These are phyloP conservation scores for Arctopsyche grandis DNA, from an alignment of 1,140 invertebrate species.

Conservation along the genomic window DNA sequence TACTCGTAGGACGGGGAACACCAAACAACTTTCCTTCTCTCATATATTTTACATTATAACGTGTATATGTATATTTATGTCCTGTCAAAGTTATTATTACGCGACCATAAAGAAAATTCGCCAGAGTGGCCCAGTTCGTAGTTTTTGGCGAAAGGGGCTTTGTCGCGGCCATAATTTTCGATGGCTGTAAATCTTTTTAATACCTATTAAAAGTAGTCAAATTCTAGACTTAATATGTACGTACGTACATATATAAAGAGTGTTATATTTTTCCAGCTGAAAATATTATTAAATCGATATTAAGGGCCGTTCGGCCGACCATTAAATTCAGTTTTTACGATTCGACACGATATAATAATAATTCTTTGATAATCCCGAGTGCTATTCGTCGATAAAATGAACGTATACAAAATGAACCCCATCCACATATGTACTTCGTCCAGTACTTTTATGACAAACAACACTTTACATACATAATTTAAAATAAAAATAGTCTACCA, in stretches of 20 bases:
- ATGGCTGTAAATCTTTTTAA: conserved; percentile 33
- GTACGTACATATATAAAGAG: no score
- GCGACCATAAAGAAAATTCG: conserved; percentile 17
- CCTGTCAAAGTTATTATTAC: conserved; percentile 3
- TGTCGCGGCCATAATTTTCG: background rate
- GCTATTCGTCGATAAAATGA: background rate
- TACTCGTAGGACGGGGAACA: background rate
- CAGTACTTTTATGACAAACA: background rate
- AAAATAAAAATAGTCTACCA: no score
- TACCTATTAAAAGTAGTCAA: conserved; percentile 34
- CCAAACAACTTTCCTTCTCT: background rate
- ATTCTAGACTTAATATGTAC: conserved; percentile 13
- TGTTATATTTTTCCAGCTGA: conserved; percentile 14
- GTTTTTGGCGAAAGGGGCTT: background rate
- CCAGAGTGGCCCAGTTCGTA: background rate
- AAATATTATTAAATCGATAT: background rate
- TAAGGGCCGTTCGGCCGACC: background rate
- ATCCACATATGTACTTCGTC: background rate
- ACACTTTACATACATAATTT: background rate
- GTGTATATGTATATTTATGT: conserved; percentile 4
- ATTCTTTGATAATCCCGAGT: background rate
- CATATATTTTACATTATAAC: background rate
- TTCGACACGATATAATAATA: conserved; percentile 11
- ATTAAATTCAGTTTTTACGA: conserved; percentile 7
- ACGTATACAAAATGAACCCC: background rate